Conservation (phyloP, 2,888 invertebrate species). For the Agapostemon virescens region DNA sequence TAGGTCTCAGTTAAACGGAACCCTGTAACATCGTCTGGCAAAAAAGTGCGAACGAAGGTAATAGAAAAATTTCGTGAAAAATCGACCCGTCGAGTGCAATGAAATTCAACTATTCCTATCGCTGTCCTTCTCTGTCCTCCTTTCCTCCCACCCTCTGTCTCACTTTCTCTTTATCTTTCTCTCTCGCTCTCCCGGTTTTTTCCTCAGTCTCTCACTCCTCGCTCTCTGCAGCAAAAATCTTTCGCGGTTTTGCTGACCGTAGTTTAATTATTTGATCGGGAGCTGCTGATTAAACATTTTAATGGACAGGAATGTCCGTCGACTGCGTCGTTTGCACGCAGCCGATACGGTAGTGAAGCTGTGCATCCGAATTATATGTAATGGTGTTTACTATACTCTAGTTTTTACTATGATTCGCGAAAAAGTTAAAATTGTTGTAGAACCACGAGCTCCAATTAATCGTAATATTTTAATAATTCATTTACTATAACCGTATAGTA, state of each 20-base stretch:
- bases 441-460: too few relatives aligned
- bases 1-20: conserved; percentile 9
- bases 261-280: conserved; percentile 3
- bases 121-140: neutral
- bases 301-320: neutral
- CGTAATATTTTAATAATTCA: too few relatives aligned
- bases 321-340: neutral
- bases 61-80: conserved; percentile 9
- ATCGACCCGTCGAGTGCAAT: neutral
- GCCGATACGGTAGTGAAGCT: too few relatives aligned
- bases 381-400: neutral
- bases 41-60: conserved; percentile 39
- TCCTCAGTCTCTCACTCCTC: too few relatives aligned
- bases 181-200: neutral
- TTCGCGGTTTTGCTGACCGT: conserved; percentile 1
- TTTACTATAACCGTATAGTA: too few relatives aligned
- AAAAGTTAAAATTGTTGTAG: too few relatives aligned
- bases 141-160: too few relatives aligned
- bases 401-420: too few relatives aligned
- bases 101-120: neutral
- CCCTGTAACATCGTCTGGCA: neutral
- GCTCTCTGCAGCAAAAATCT: neutral
- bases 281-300: neutral
- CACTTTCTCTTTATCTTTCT: too few relatives aligned
- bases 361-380: neutral